Percentiles rank a stretch among this genome's conserved stretches.
Conservation (phyloP, 2,888 invertebrate genomes). For the Acronicta psi region DNA sequence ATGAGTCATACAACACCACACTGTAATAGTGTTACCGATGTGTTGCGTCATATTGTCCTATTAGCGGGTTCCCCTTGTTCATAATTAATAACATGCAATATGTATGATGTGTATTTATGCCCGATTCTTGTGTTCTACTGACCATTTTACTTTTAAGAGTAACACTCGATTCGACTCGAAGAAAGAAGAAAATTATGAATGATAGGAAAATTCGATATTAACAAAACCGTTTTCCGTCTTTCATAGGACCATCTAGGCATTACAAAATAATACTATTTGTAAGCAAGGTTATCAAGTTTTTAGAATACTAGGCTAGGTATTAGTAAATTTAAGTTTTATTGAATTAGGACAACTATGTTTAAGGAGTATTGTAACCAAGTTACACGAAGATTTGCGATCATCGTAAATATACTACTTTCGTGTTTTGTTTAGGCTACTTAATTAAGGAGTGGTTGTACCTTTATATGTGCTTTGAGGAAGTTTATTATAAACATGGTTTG, state of each 20-base stretch:
- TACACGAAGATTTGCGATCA: constrained; percentile 16
- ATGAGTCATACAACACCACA: constrained; percentile 57
- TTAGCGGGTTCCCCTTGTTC: constrained; percentile 57
- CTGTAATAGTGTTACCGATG: constrained; percentile 45
- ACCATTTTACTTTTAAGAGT: too few relatives aligned
- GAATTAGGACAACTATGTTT: constrained; percentile 33
- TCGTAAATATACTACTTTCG: constrained; percentile 12
- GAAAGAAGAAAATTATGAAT: too few relatives aligned
- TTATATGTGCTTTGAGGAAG: constrained; percentile 9
- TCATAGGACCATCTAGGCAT: too few relatives aligned
- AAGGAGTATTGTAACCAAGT: constrained; percentile 19
- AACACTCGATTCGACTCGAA: too few relatives aligned
- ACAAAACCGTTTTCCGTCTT: too few relatives aligned
- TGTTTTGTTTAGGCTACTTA: constrained; percentile 18
- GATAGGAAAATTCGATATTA: too few relatives aligned
- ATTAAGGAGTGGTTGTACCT: constrained; percentile 4
- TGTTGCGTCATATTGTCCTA: constrained; percentile 57
- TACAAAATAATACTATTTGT: too few relatives aligned
- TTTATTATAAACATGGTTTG: constrained; percentile 5
- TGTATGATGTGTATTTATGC: constrained; percentile 24
- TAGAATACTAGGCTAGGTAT: neutral
- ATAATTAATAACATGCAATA: constrained; percentile 35
- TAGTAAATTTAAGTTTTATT: constrained; percentile 7
- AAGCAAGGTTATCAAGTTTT: neutral
- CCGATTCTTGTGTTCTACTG: too few relatives aligned